These are phyloP conservation scores for Spilosoma lubricipeda DNA, from an alignment of 2,888 invertebrate species.

Conservation along the genomic window DNA sequence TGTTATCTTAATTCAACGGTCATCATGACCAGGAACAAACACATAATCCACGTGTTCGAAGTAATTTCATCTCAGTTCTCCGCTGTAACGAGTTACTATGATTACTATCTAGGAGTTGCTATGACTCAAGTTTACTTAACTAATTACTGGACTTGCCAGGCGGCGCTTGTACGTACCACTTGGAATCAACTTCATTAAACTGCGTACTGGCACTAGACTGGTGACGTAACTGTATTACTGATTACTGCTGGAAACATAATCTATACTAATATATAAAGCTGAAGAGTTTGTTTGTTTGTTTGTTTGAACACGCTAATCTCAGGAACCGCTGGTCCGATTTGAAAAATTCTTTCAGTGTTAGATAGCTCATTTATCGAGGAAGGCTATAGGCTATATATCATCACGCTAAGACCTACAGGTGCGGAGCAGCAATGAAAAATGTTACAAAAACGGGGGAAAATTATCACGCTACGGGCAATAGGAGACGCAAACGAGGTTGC, in stretches of 20 bases:
- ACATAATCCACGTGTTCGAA: slow-evolving; percentile 32
- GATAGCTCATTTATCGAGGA: no score
- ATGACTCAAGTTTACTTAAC: slow-evolving; percentile 50
- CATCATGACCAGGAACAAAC: background rate
- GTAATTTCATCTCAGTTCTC: slow-evolving; percentile 19
- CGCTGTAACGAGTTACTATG: slow-evolving; percentile 22
- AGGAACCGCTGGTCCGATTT: no score
- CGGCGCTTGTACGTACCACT: slow-evolving; percentile 27
- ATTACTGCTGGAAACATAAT: background rate
- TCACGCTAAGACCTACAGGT: no score
- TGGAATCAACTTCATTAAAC: slow-evolving; percentile 38
- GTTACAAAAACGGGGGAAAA: no score
- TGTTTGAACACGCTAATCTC: no score
- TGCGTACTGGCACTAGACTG: background rate
- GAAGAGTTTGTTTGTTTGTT: no score
- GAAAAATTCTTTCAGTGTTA: no score
- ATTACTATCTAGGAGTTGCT: slow-evolving; percentile 43
- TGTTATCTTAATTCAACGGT: background rate
- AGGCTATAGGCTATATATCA: no score
- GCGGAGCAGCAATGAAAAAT: no score
- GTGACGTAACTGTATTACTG: background rate
- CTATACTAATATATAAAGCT: no score
- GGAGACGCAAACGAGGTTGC: no score
- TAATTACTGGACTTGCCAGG: slow-evolving; percentile 37
- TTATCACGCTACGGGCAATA: no score